Evolutionary conservation across 2,797 vertebrate genomes (phyloP).

Genomic region (Meda fulgida): DNA sequence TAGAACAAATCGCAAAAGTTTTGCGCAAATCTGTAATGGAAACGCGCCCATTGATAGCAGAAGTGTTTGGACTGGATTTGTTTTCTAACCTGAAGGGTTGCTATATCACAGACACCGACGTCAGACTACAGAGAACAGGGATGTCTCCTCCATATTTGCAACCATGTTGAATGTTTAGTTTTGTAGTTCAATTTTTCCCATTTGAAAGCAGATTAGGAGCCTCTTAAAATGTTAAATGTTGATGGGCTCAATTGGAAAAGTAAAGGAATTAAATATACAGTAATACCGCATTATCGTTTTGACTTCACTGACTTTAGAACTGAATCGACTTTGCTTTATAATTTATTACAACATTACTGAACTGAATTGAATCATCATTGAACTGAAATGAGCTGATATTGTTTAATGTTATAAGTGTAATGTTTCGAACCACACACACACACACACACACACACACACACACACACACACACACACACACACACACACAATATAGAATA

Average conservation of each 20-base stretch:
- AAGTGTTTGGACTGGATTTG: constrained; percentile 2
- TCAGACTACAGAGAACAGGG: constrained; percentile 16
- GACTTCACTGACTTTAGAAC: neutral
- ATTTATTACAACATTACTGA: neutral
- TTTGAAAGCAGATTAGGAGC: neutral
- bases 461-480: too few relatives aligned
- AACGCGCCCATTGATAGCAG: neutral
- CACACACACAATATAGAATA: too few relatives aligned
- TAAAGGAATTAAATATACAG: neutral
- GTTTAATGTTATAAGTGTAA: too few relatives aligned
- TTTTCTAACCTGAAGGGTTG: constrained; percentile 21
- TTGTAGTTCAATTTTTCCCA: neutral
- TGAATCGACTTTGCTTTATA: neutral
- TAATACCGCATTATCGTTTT: neutral
- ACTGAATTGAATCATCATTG: too few relatives aligned
- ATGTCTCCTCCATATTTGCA: neutral
- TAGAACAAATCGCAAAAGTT: too few relatives aligned
- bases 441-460: too few relatives aligned
- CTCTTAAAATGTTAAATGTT: neutral
- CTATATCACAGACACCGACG: neutral
- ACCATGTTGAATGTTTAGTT: neutral
- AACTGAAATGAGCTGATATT: neutral
- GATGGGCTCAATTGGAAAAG: neutral
- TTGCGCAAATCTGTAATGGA: too few relatives aligned
- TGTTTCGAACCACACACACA: too few relatives aligned